These are phyloP conservation scores for Augochlorella aurata DNA, from an alignment of 2,888 invertebrate genomes.

Conservation along the genomic window DNA sequence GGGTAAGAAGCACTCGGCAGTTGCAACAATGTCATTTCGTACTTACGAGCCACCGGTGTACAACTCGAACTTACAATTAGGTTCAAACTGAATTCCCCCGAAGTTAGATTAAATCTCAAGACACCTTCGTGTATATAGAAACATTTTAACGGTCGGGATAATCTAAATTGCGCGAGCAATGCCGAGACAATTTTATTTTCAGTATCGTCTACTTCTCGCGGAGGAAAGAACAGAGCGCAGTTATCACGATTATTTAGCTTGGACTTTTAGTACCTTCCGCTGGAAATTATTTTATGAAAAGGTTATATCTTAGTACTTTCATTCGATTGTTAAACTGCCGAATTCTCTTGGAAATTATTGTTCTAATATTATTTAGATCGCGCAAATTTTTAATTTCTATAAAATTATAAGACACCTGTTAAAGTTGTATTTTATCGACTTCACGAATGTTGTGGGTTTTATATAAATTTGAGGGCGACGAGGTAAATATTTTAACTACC, in stretches of 20 bases:
- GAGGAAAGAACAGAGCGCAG: no score
- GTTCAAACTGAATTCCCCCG: neutral
- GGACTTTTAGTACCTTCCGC: neutral
- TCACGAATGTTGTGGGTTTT: neutral
- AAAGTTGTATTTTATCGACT: neutral
- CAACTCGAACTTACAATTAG: slow-evolving; percentile 12
- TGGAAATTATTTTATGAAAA: neutral
- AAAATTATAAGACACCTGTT: neutral
- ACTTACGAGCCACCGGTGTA: neutral
- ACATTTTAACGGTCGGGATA: neutral
- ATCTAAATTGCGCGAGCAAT: neutral
- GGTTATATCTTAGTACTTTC: no score
- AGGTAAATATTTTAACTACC: neutral
- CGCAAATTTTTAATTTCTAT: neutral
- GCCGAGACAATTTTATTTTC: neutral
- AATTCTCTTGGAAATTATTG: no score
- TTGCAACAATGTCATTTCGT: slow-evolving; percentile 25
- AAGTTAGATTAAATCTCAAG: slow-evolving; percentile 10
- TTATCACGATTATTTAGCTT: neutral
- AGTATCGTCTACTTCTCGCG: neutral
- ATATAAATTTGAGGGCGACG: neutral
- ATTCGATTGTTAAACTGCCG: no score
- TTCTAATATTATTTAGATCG: no score
- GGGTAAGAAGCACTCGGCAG: slow-evolving; percentile 11
- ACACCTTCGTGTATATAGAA: neutral